Conservation (phyloP, 2,888 invertebrate species). For the Protodeltote pygarga region DNA sequence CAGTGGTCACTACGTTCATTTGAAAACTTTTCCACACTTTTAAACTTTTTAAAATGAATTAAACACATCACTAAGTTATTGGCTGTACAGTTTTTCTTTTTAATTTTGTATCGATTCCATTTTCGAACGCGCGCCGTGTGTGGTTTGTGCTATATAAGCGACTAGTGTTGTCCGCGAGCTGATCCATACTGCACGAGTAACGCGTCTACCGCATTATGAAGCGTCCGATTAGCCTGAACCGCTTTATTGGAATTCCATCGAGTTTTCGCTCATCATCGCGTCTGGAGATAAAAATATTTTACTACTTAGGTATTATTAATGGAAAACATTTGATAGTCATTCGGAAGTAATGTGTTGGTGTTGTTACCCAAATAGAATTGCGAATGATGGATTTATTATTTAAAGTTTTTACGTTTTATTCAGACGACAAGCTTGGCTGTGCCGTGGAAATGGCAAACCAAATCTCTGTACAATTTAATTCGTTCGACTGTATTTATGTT, state of each 20-base stretch:
- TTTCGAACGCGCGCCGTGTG: conserved; percentile 51
- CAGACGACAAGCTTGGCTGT: conserved; percentile 22
- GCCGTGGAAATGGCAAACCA: conserved; percentile 18
- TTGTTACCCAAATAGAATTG: conserved; percentile 26
- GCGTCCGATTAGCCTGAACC: conserved; percentile 51
- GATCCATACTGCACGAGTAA: conserved; percentile 62
- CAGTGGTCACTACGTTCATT: conserved; percentile 79
- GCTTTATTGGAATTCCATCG: conserved; percentile 60
- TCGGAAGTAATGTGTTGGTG: conserved; percentile 27
- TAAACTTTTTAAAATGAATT: conserved; percentile 46
- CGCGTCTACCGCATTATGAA: conserved; percentile 39
- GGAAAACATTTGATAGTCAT: conserved; percentile 29
- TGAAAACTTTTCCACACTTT: conserved; percentile 68
- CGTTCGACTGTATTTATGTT: too few species aligned
- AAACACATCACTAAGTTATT: conserved; percentile 43
- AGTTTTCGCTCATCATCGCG: conserved; percentile 59
- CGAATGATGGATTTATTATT: conserved; percentile 27
- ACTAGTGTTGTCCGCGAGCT: conserved; percentile 61
- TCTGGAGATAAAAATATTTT: conserved; percentile 38
- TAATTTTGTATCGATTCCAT: conserved; percentile 48
- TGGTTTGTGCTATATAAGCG: conserved; percentile 55
- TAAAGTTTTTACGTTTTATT: conserved; percentile 30
- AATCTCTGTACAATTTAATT: too few species aligned
- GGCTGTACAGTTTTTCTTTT: conserved; percentile 23
- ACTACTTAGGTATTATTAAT: too few species aligned